phyloP scores from a whole-genome alignment of 2,113 vertebrate species.

The Pygoscelis antarcticus region DNA sequence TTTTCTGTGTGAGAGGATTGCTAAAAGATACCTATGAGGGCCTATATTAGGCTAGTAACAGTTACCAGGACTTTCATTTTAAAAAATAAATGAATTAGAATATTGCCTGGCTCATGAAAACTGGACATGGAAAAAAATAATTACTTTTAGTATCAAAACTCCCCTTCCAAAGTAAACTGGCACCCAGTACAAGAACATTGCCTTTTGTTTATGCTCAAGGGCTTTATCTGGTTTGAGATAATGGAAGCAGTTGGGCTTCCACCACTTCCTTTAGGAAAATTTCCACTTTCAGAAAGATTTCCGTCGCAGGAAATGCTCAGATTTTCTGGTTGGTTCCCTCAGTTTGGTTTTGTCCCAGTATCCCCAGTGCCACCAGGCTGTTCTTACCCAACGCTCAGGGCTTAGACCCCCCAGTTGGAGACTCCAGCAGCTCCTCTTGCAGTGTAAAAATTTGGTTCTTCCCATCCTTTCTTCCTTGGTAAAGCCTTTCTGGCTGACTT shows the following conservation, averaged over 20 bases:
- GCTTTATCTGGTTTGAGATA: background rate
- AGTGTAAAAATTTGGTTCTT: background rate
- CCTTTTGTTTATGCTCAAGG: background rate
- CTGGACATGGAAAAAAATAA: background rate
- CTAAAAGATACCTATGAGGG: background rate
- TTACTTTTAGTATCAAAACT: background rate
- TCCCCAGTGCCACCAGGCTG: too few species aligned
- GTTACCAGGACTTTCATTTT: background rate
- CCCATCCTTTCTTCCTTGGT: background rate
- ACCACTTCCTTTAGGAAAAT: background rate
- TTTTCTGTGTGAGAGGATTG: background rate
- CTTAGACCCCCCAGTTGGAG: background rate
- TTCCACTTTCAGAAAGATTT: background rate
- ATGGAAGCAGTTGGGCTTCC: background rate
- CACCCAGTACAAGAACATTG: background rate
- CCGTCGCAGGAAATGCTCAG: background rate
- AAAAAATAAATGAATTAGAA: background rate
- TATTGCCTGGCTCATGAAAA: background rate
- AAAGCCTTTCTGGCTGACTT: background rate
- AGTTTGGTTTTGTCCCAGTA: background rate
- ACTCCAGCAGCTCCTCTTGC: background rate
- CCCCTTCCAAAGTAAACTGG: background rate
- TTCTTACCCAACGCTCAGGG: background rate
- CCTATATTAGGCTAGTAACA: background rate
- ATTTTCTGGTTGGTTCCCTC: background rate